A percentile compares a stretch with the other conserved stretches of the same genome.
Conservation (phyloP, 2,797 vertebrate species). For the Prionace glauca region DNA sequence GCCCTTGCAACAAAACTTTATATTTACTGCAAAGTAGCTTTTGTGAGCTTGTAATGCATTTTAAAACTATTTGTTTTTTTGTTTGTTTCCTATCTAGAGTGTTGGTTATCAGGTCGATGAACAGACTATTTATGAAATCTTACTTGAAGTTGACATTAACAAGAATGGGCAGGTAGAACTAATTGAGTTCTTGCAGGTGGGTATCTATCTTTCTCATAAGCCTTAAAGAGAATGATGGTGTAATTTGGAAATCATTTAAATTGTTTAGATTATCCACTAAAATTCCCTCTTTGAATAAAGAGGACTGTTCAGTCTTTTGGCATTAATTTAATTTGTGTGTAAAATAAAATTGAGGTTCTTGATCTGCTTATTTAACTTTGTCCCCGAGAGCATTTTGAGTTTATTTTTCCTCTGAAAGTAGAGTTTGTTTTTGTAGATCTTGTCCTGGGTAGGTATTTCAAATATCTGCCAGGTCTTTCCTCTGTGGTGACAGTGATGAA, state of each 20-base stretch:
- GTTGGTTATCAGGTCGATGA: conserved; percentile 84
- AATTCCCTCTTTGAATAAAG: not conserved
- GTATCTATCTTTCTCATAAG: conserved; percentile 40
- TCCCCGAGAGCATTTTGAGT: conserved; percentile 41
- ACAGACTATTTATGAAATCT: conserved; percentile 86
- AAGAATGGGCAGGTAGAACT: conserved; percentile 96
- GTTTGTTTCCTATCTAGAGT: conserved; percentile 60
- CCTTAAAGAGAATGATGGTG: not conserved
- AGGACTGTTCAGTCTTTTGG: not conserved
- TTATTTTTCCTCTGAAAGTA: conserved; percentile 45
- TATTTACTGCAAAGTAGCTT: not conserved
- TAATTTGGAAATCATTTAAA: not conserved
- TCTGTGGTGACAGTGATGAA: conserved; percentile 88
- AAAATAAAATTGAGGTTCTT: conserved; percentile 8
- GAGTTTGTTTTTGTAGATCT: conserved; percentile 47
- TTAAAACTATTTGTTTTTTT: conserved; percentile 11
- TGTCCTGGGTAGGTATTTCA: conserved; percentile 55
- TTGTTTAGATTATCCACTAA: not conserved
- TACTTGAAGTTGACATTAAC: conserved; percentile 94
- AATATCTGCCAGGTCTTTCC: conserved; percentile 61
- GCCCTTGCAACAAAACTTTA: not conserved
- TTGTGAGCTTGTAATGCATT: not conserved
- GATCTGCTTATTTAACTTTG: conserved; percentile 40
- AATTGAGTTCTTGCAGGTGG: conserved; percentile 89
- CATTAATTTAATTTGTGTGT: conserved; percentile 11